Evolutionary conservation across 2,797 vertebrate species (phyloP), one percentile per base, ranked within the genome.

Genomic region (Caiman crocodilus): DNA sequence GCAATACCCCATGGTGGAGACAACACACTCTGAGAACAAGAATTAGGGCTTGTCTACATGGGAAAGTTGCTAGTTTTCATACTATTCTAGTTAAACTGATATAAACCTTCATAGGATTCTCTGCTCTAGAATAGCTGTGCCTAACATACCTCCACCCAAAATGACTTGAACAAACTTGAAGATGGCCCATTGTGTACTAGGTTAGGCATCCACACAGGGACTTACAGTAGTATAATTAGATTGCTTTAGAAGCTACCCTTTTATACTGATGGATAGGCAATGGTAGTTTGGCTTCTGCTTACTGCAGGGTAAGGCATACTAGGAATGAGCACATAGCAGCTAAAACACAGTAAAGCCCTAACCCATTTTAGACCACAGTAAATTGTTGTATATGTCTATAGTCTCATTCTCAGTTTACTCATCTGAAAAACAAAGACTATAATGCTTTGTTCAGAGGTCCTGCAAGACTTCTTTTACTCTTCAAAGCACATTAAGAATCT

Each of bases 161-260:
- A 71, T 32, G 35, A 23, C 20, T 32, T 71, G 23, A 71, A 16
- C 10, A 21, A 71, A 71, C 20, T 32, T 20, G 35, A 71, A 35
- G 35, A 35, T 14, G 35, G 35, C 18, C 6, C 35, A 5, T 69
- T 32, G 32, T 69, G 23, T 92, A 23, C 32, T 71, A 79, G 76
- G 67, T 75, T 58, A 76, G 55, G 35, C 73, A 86, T 82, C 88
- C 87, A 89, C 61, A 63, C 7, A 79, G 78, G 58, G 4, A 0
- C 61, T 76, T 94, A 88, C 88, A 64, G 74, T 80, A 87, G 82
- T 87, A 55, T 42, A 82, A 57, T 84, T 90, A 90, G 80, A 42
- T 9, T 1, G 2, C 73, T 69, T 89, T 76, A 84, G 79, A 55
- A 85, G 50, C 64, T 61, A 88, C 56, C 87, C 76, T 91, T 69